Conservation (phyloP, 2,888 invertebrate genomes). For the Rosalia funebris region DNA sequence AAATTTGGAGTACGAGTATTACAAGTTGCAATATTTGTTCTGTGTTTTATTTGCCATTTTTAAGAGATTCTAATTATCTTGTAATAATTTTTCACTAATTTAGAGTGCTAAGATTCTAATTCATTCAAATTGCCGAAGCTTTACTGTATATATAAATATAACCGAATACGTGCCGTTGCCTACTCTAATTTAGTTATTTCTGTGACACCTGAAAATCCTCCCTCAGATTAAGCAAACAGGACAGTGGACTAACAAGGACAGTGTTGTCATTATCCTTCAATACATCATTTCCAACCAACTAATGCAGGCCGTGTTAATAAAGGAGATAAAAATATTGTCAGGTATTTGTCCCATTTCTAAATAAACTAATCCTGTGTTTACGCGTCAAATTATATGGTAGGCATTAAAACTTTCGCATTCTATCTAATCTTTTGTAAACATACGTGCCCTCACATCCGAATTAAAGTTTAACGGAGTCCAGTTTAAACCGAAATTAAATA, state of each 20-base stretch:
- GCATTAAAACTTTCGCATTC: conserved; percentile 21
- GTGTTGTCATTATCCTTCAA: conserved; percentile 1
- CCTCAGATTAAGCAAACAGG: neutral
- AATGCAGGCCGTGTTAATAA: conserved; percentile 24
- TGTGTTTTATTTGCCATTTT: too few species aligned
- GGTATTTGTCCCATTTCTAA: conserved; percentile 24
- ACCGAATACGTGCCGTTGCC: too few species aligned
- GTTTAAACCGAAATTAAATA: conserved; percentile 34
- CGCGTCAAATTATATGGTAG: conserved; percentile 15
- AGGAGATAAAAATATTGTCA: conserved; percentile 25
- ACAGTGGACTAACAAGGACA: neutral
- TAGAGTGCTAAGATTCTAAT: too few species aligned
- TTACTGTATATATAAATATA: too few species aligned
- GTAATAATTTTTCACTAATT: too few species aligned
- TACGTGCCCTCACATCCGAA: conserved; percentile 29
- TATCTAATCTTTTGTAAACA: conserved; percentile 37
- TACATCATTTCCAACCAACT: neutral
- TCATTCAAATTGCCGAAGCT: too few species aligned
- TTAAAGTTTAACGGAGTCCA: conserved; percentile 10
- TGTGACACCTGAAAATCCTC: neutral
- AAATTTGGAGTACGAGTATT: too few species aligned
- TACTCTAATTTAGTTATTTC: too few species aligned
- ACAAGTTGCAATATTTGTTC: too few species aligned
- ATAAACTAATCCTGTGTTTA: conserved; percentile 25
- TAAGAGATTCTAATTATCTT: too few species aligned